These are phyloP conservation scores for Notolepis coatsorum DNA, from an alignment of 2,797 vertebrate genomes.

Conservation along the genomic window DNA sequence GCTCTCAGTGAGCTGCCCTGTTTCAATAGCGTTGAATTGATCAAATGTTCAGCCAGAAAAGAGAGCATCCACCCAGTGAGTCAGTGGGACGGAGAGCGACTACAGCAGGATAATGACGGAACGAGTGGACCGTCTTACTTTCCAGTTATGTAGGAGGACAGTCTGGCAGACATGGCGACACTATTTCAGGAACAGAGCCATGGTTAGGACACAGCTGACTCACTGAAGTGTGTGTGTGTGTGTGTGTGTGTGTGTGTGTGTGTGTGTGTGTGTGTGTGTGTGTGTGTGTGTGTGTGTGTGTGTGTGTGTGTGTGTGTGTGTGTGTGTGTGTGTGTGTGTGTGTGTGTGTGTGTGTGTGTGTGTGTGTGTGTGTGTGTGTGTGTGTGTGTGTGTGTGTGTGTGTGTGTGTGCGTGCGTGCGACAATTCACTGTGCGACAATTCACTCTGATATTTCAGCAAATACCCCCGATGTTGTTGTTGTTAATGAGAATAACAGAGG, in stretches of 20 bases:
- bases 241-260: not conserved
- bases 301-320: too few relatives aligned
- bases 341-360: too few relatives aligned
- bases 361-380: too few relatives aligned
- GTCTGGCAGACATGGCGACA: slow-evolving; percentile 18
- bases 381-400: too few relatives aligned
- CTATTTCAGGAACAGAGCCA: slow-evolving; percentile 24
- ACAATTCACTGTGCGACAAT: slow-evolving; percentile 23
- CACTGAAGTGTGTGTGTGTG: slow-evolving; percentile 6
- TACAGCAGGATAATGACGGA: slow-evolving; percentile 52
- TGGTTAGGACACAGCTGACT: slow-evolving; percentile 31
- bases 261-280: not conserved
- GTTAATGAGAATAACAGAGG: too few relatives aligned
- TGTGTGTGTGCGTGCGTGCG: slow-evolving; percentile 2
- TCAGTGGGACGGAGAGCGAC: slow-evolving; percentile 7
- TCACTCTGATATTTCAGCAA: not conserved
- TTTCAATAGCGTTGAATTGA: too few relatives aligned
- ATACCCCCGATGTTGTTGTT: too few relatives aligned
- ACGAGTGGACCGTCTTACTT: slow-evolving; percentile 27
- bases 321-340: too few relatives aligned
- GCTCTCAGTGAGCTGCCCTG: too few relatives aligned
- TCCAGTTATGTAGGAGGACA: slow-evolving; percentile 26
- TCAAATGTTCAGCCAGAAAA: too few relatives aligned
- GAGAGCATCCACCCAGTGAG: not conserved
- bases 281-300: too few relatives aligned